These are phyloP conservation scores for Phaethon lepturus DNA, from an alignment of 2,113 vertebrate genomes.

Conservation along the genomic window DNA sequence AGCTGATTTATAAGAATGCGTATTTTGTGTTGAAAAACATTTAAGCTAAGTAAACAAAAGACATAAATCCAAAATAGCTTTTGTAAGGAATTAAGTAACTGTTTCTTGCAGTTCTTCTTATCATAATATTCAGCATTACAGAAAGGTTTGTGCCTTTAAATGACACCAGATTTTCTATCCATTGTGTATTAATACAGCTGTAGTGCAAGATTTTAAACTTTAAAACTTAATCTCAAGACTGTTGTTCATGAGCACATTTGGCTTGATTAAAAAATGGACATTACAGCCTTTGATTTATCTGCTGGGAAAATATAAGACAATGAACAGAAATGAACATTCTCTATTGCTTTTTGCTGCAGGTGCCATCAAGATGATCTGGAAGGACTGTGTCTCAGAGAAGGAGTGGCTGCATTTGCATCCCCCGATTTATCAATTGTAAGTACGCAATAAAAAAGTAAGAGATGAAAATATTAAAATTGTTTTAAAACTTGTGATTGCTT, in stretches of 20 bases:
- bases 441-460: background rate
- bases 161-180: background rate
- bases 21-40: constrained; percentile 39
- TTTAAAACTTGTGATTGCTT: background rate
- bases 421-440: background rate
- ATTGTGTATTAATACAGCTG: background rate
- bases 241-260: background rate
- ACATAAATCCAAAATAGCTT: background rate
- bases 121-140: background rate
- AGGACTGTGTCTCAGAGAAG: background rate
- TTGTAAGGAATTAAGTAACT: background rate
- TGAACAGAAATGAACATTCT: background rate
- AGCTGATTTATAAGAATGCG: background rate
- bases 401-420: background rate
- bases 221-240: background rate
- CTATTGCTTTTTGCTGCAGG: background rate
- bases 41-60: background rate
- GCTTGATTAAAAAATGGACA: background rate
- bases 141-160: background rate
- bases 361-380: background rate
- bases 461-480: background rate
- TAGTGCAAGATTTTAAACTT: constrained; percentile 10
- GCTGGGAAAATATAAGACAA: background rate
- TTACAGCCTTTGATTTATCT: background rate
- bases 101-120: background rate